These are phyloP conservation scores for Lonchura striata DNA, from an alignment of 2,113 vertebrate genomes.

Conservation along the genomic window DNA sequence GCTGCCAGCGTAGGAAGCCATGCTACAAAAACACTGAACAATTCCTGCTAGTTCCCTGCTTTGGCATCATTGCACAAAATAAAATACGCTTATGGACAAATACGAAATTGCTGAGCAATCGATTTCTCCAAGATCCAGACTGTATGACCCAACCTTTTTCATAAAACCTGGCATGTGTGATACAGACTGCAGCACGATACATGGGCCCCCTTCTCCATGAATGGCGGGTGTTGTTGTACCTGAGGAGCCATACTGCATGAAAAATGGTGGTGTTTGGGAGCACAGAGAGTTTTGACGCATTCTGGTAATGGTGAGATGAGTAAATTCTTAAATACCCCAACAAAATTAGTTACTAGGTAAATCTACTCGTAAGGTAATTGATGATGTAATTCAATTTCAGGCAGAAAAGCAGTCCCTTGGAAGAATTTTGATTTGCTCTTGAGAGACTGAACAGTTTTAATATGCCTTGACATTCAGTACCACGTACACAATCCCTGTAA, in stretches of 20 bases:
- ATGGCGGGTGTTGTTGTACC: background rate
- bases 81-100: background rate
- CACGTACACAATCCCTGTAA: background rate
- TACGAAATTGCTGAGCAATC: background rate
- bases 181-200: fast-evolving
- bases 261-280: background rate
- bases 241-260: background rate
- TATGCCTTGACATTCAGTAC: background rate
- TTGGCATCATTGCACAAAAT: background rate
- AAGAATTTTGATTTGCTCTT: background rate
- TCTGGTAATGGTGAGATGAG: background rate
- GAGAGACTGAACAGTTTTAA: background rate
- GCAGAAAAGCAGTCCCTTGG: background rate
- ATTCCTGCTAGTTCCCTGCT: background rate
- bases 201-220: fast-evolving
- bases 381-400: background rate
- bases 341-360: background rate
- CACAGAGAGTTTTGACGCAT: background rate
- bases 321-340: background rate
- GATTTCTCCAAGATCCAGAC: background rate
- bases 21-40: background rate
- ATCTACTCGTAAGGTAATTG: background rate
- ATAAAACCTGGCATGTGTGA: background rate
- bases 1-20: background rate
- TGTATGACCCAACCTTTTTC: background rate